Evolutionary conservation across 1,140 invertebrate genomes (phyloP).

Genomic region (Cyclargus thomasi): DNA sequence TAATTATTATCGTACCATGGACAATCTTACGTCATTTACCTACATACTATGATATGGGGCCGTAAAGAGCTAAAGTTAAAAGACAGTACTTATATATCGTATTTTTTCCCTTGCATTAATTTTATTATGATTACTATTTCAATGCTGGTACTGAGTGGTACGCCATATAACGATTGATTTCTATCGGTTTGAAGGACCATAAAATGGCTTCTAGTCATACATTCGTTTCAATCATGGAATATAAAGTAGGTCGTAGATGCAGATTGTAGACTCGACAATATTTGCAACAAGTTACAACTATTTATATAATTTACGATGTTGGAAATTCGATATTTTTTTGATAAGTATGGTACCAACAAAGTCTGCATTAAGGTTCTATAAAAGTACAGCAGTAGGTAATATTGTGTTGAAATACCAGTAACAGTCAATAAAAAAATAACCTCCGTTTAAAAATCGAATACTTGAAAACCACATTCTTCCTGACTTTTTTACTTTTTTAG

Average conservation of each 20-base stretch:
- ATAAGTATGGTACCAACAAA: too few species aligned
- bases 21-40: too few species aligned
- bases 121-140: background rate
- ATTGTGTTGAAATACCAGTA: too few species aligned
- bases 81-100: background rate
- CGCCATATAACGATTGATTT: background rate
- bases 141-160: background rate
- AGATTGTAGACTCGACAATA: background rate
- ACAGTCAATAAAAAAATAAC: too few species aligned
- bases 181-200: background rate
- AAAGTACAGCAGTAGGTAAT: too few species aligned
- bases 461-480: background rate
- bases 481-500: slow-evolving; percentile 36
- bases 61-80: too few species aligned
- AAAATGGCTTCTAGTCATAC: background rate
- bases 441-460: background rate
- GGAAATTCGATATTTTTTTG: too few species aligned
- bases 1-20: too few species aligned
- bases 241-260: background rate
- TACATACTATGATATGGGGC: too few species aligned
- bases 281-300: background rate
- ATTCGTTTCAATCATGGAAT: background rate
- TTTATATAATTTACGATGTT: too few species aligned
- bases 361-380: too few species aligned
- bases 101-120: background rate